A percentile compares a stretch with the other conserved stretches of the same genome.
Evolutionary conservation across 2,113 vertebrate species (phyloP).

Genomic region (Crotalus tigris): DNA sequence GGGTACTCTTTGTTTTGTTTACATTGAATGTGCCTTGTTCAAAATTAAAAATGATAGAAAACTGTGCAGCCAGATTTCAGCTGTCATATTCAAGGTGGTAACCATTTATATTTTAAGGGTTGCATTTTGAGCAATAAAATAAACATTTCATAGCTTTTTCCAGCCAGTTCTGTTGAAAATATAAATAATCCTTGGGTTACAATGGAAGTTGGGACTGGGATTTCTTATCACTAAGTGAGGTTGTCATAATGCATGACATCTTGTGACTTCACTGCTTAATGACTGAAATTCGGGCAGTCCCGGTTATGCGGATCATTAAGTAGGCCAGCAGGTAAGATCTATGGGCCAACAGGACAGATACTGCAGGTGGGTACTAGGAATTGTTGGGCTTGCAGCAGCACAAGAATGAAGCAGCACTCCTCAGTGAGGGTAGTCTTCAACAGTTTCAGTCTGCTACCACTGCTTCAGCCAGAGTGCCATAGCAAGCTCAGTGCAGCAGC

Average conservation of each 20-base stretch:
- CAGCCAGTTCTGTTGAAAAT: not conserved
- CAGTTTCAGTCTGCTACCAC: not conserved
- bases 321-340: not conserved
- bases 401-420: not conserved
- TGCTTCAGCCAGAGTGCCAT: not conserved
- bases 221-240: not conserved
- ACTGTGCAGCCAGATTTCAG: not conserved
- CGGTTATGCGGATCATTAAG: not conserved
- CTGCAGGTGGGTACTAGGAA: not conserved
- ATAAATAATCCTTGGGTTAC: not conserved
- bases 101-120: not conserved
- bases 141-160: not conserved
- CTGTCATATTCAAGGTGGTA: not conserved
- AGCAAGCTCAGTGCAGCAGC: not conserved
- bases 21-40: not conserved
- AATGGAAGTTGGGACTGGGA: not conserved
- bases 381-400: not conserved
- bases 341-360: not conserved
- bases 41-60: not conserved
- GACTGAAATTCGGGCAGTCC: not conserved
- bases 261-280: not conserved
- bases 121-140: not conserved
- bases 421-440: not conserved
- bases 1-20: not conserved
- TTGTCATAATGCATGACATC: not conserved